Base-by-base conservation (phyloP, 2,888 invertebrate species). In the Catocala nupta region DNA sequence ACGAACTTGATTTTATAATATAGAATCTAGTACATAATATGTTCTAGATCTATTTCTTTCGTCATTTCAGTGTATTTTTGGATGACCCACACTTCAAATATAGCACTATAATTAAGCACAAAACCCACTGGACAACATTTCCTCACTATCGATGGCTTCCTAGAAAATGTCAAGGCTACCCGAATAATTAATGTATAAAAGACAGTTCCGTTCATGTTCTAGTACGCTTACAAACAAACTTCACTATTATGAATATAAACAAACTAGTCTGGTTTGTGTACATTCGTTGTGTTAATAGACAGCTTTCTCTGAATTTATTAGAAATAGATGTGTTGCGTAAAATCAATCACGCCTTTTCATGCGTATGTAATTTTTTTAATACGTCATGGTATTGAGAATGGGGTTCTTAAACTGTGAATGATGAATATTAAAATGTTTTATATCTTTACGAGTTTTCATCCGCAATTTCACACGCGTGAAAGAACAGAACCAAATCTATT, bases 181-280 rank as follows among this genome's bases (percentile, higher is more conserved):
- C n/a, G 44, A 44, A 44, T 44, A 44, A 44, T 44, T 44, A 44
- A 44, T 44, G 9, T 44, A 44, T 44, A 44, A 44, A 44, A 9
- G 12, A 44, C n/a, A 44, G 44, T n/a, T 44, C 44, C 44, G 36
- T 39, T 39, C 36, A 44, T 44, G 44, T 44, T 44, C 6, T 39
- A 39, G 36, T 39, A 39, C 36, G 9, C 36, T 5, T 39, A 25
- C 25, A 44, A n/a, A 44, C n/a, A 44, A 10, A 10, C 44, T 11
- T 44, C 44, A 11, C n/a, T 47, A 13, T 47, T 47, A 44, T n/a
- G 5, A 13, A 11, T 11, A 43, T 43, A 47, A 47, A 47, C 45
- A 47, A 47, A 47, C 45, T 8, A 47, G 13, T 47, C 45, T 47
- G 45, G 45, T 47, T 47, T 13, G 45, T 47, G 45, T 47, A 13